phyloP scores from a whole-genome alignment of 2,888 invertebrate species.

The Tridacna crocea region DNA sequence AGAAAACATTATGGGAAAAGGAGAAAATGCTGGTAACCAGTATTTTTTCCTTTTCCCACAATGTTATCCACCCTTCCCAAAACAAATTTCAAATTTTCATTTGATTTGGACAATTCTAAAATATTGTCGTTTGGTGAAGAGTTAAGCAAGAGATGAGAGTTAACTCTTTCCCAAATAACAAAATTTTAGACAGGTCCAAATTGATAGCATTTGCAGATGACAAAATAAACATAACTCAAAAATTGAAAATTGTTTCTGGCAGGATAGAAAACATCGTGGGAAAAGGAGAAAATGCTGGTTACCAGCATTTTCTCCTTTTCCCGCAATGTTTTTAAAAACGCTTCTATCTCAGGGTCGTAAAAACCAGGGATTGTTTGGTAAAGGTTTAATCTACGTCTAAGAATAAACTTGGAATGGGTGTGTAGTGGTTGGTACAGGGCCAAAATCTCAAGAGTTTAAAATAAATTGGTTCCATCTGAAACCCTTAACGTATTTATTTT shows the following conservation, averaged over 20 bases:
- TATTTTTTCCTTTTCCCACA: neutral
- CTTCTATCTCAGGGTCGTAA: too few species aligned
- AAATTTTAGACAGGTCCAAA: too few species aligned
- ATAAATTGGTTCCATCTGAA: conserved; percentile 21
- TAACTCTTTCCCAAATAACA: too few species aligned
- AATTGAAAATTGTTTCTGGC: too few species aligned
- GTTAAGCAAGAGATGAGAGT: neutral
- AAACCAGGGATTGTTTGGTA: too few species aligned
- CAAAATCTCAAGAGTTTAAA: conserved; percentile 23
- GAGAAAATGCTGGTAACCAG: neutral
- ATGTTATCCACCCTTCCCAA: neutral
- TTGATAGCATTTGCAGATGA: too few species aligned
- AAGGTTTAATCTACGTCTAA: neutral
- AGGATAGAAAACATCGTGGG: too few species aligned
- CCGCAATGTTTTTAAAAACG: neutral
- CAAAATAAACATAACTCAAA: too few species aligned
- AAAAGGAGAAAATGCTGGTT: neutral
- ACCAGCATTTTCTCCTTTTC: neutral
- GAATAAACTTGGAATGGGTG: neutral
- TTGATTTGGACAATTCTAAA: neutral
- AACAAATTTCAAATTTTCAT: neutral
- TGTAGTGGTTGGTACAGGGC: neutral
- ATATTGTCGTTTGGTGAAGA: neutral
- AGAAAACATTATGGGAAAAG: too few species aligned
- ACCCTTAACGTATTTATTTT: too few species aligned